phyloP scores from a whole-genome alignment of 2,113 vertebrate genomes.

The Hepsetus odoe region DNA sequence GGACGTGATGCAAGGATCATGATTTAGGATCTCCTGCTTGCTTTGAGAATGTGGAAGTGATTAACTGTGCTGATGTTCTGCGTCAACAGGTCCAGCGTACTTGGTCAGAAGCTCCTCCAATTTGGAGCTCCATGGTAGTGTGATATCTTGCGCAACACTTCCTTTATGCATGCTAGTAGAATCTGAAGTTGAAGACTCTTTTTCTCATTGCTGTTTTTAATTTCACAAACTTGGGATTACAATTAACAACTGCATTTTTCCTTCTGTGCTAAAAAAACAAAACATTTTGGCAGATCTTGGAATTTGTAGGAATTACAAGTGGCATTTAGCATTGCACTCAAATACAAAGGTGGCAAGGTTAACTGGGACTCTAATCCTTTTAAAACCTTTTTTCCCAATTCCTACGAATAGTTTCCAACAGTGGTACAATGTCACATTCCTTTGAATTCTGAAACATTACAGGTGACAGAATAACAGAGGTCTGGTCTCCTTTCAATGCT shows the following conservation, averaged over 20 bases:
- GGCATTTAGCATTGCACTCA: background rate
- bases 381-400: background rate
- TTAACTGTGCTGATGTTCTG: conserved; percentile 39
- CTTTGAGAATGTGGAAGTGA: background rate
- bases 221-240: conserved; percentile 15
- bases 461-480: conserved; percentile 4
- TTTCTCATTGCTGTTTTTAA: conserved; percentile 11
- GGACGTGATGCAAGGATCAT: background rate
- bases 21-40: background rate
- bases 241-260: background rate
- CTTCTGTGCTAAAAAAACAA: background rate
- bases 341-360: background rate
- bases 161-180: conserved; percentile 31
- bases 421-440: background rate
- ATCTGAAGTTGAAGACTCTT: background rate
- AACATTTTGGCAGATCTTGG: too few species aligned
- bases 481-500: background rate
- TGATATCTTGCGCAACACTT: conserved; percentile 11
- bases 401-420: conserved; percentile 31
- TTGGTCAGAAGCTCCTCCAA: conserved; percentile 57
- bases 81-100: conserved; percentile 63
- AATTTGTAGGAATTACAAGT: conserved; percentile 4
- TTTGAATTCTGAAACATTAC: background rate
- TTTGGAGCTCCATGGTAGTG: conserved; percentile 61
- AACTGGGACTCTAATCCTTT: background rate